Evolutionary conservation across 92 coral and sea anemone genomes (phyloP), one percentile per base, ranked within the genome.

Genomic region (Paragorgia papillata): DNA sequence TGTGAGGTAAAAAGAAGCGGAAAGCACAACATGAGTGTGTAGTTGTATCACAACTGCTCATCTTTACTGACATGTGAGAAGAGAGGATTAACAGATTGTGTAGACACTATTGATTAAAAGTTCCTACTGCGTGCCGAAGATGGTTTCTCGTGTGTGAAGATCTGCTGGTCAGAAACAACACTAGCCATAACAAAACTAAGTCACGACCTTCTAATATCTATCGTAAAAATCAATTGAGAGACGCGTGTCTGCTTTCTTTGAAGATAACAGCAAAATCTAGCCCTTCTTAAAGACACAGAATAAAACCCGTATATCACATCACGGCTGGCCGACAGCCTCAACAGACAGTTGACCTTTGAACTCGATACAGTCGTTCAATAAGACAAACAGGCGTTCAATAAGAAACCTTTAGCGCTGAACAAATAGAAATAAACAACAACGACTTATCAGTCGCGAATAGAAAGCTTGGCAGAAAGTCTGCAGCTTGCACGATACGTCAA

Each of bases 51-150:
- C 9, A 33, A 53, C 29, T 2, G 51, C 18, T 31, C 53, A 26
- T n/a, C 78, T 22, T 33, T 31, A 51, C 27, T 69, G 64, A 71
- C 31, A 53, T 17, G 75, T 46, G 58, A 50, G 22, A 46, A 29
- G 14, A 21, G 30, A 31, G 18, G 58, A 71, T 55, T 14, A 71
- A 71, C 64, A 71, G 29, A 30, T 14, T 32, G 7, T 19, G 27
- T 30, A 71, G 64, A 71, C 78, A 55, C 4, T 10, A 55, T 33
- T 71, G 78, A 71, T 71, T 71, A 32, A 54, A 71, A 29, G 25
- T 6, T 33, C 78, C 78, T 64, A 53, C 51, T 54, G 78, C 17
- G 78, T n/a, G 21, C 29, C 3, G 18, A 54, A 8, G 22, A 63
- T 63, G 26, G 62, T 19, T 43, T 12, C 10, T n/a, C 0, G 46